phyloP scores from a whole-genome alignment of 2,113 vertebrate genomes.

The Aythya baeri region DNA sequence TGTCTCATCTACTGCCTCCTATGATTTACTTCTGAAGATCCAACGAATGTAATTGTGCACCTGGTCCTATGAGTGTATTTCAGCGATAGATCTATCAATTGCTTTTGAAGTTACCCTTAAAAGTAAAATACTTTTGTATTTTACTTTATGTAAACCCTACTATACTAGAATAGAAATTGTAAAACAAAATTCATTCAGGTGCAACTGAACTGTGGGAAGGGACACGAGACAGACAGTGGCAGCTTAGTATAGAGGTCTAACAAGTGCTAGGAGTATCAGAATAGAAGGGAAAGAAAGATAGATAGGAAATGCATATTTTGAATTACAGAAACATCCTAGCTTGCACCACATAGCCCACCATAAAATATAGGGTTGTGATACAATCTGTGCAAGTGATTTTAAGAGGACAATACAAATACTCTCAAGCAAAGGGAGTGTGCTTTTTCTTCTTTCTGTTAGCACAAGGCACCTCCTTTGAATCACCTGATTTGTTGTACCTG shows the following conservation, averaged over 20 bases:
- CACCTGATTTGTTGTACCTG: background rate
- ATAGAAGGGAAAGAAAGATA: background rate
- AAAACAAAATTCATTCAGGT: background rate
- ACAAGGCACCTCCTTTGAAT: background rate
- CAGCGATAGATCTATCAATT: background rate
- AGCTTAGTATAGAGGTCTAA: background rate
- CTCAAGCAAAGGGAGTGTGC: background rate
- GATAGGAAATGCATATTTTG: background rate
- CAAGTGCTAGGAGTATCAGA: background rate
- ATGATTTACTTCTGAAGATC: rapidly evolving
- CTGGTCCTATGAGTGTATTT: background rate
- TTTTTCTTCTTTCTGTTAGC: background rate
- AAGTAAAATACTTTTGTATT: background rate
- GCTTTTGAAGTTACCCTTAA: background rate
- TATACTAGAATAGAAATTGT: background rate
- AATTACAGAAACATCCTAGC: background rate
- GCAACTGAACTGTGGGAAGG: background rate
- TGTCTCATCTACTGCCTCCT: background rate
- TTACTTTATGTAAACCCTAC: background rate
- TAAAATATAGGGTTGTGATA: background rate
- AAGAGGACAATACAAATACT: background rate
- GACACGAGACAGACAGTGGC: background rate
- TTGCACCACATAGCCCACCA: background rate
- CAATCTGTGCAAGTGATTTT: background rate
- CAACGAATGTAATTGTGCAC: background rate